A percentile compares a stretch with the other conserved stretches of the same genome.
Conservation (phyloP, 1,140 invertebrate species). For the Dendroctonus valens region DNA sequence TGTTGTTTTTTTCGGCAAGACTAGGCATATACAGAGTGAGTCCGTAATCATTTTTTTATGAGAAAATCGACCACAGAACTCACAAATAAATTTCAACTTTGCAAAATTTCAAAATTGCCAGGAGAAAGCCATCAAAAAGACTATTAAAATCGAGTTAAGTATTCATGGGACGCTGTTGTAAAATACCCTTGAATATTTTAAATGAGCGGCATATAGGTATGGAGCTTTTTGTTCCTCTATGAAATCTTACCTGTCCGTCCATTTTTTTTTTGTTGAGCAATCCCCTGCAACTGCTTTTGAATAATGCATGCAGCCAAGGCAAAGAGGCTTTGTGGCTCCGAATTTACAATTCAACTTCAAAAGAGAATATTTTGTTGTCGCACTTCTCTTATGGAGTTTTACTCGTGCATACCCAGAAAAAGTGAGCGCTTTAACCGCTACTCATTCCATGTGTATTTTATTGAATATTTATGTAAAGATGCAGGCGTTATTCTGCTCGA, state of each 20-base stretch:
- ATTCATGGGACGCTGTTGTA: not conserved
- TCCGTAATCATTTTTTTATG: too few species aligned
- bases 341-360: constrained; percentile 3
- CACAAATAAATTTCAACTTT: too few species aligned
- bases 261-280: not conserved
- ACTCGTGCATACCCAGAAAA: not conserved
- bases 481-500: not conserved
- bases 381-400: not conserved
- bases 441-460: not conserved
- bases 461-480: not conserved
- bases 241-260: too few species aligned
- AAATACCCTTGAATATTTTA: not conserved
- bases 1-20: too few species aligned
- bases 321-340: not conserved
- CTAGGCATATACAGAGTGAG: too few species aligned
- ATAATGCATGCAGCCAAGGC: not conserved
- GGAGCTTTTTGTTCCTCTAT: too few species aligned
- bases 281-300: not conserved
- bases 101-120: not conserved
- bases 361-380: not conserved
- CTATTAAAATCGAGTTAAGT: not conserved
- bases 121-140: not conserved
- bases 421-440: not conserved
- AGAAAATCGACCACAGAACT: too few species aligned
- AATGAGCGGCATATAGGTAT: not conserved